Conservation (phyloP, 2,888 invertebrate species). For the Drosophila meridionalis region DNA sequence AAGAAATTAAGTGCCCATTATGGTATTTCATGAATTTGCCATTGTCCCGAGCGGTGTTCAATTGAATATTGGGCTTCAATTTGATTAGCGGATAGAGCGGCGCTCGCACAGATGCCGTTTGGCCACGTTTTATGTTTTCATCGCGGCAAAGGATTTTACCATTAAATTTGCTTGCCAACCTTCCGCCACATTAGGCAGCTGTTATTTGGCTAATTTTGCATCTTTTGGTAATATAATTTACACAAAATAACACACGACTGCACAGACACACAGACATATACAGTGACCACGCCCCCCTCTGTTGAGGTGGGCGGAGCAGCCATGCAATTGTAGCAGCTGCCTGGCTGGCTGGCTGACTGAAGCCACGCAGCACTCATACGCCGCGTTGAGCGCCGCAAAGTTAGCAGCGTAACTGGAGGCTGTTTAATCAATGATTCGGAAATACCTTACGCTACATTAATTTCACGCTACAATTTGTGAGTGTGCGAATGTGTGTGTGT, state of each 20-base stretch:
- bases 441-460: constrained; percentile 77
- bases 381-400: constrained; percentile 42
- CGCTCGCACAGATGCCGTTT: constrained; percentile 14
- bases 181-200: constrained; percentile 77
- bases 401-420: constrained; percentile 27
- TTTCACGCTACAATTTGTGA: constrained; percentile 51
- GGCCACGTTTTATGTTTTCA: constrained; percentile 70
- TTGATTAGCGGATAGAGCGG: constrained; percentile 46
- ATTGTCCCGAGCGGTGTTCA: constrained; percentile 29
- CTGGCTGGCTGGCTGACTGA: constrained; percentile 21
- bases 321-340: constrained; percentile 64
- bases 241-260: constrained; percentile 79
- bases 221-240: constrained; percentile 79
- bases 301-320: constrained; percentile 11
- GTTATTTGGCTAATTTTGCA: constrained; percentile 81
- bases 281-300: constrained; percentile 16
- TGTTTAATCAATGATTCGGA: constrained; percentile 77
- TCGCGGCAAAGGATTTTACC: constrained; percentile 69
- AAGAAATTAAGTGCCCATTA: constrained; percentile 34
- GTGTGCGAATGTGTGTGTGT: neutral
- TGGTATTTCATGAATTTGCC: constrained; percentile 31
- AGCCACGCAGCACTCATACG: constrained; percentile 74
- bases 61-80: constrained; percentile 29
- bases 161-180: constrained; percentile 68
- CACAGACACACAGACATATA: constrained; percentile 48